Conservation (phyloP, 2,888 invertebrate species). For the Automeris io region DNA sequence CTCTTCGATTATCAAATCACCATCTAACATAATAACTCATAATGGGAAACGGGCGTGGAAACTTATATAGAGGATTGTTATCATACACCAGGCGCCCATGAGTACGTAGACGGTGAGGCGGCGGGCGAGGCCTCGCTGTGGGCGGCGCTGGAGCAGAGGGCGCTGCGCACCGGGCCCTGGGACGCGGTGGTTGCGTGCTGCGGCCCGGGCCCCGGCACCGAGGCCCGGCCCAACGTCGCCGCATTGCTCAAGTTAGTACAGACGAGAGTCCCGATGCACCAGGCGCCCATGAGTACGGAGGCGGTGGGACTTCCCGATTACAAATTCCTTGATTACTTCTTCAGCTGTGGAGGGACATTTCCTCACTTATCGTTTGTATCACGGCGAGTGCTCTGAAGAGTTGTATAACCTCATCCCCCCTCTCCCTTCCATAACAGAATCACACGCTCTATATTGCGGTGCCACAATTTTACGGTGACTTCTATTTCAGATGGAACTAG, state of each 20-base stretch:
- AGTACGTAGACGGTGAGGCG: conserved; percentile 37
- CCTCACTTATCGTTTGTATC: too few relatives aligned
- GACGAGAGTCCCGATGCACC: too few relatives aligned
- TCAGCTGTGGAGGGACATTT: too few relatives aligned
- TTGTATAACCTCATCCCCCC: too few relatives aligned
- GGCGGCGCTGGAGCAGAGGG: conserved; percentile 37
- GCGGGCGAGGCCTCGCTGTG: conserved; percentile 29
- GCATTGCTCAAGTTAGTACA: conserved; percentile 48
- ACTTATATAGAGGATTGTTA: not conserved
- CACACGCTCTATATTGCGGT: too few relatives aligned
- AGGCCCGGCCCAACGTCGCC: conserved; percentile 18
- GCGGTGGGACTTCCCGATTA: too few relatives aligned
- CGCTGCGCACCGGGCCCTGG: conserved; percentile 47
- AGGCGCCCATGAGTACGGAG: too few relatives aligned
- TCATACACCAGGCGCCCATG: conserved; percentile 36
- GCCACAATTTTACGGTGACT: too few relatives aligned
- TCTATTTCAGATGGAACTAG: too few relatives aligned
- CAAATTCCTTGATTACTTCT: too few relatives aligned
- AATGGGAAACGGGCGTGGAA: not conserved
- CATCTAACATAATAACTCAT: not conserved
- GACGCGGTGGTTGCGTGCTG: conserved; percentile 51
- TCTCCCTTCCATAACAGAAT: too few relatives aligned
- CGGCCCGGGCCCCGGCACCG: conserved; percentile 32
- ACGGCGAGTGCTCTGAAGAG: too few relatives aligned
- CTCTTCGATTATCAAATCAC: not conserved